phyloP scores from a whole-genome alignment of 2,888 invertebrate species.

The Pomacea canaliculata region DNA sequence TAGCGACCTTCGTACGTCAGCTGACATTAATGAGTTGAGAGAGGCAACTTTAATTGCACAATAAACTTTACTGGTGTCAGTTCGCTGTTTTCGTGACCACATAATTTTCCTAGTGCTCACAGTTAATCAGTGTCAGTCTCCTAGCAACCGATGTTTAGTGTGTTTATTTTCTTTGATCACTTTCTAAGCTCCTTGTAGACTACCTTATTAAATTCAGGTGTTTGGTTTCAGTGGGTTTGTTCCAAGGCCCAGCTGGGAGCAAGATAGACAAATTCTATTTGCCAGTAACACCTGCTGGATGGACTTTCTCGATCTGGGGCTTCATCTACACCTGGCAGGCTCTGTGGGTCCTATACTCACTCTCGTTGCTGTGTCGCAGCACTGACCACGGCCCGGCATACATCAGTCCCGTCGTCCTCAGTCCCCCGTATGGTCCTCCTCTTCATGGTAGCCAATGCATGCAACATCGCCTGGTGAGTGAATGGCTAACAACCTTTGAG shows the following conservation, averaged over 20 bases:
- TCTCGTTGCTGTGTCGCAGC: constrained; percentile 53
- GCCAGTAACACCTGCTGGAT: constrained; percentile 61
- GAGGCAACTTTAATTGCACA: too few relatives aligned
- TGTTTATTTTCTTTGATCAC: too few relatives aligned
- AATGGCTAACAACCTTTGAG: not conserved
- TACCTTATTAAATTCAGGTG: too few relatives aligned
- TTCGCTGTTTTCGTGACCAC: too few relatives aligned
- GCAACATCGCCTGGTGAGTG: constrained; percentile 56
- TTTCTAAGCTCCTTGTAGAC: too few relatives aligned
- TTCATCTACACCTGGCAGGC: constrained; percentile 62
- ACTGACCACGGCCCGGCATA: constrained; percentile 51
- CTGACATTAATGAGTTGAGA: too few relatives aligned
- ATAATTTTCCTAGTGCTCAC: too few relatives aligned
- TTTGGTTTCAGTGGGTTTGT: constrained; percentile 31
- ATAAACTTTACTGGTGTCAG: too few relatives aligned
- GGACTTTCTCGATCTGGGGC: constrained; percentile 62
- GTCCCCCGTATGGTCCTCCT: constrained; percentile 48
- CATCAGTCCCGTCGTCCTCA: constrained; percentile 48
- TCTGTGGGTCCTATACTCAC: constrained; percentile 56
- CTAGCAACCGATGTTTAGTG: too few relatives aligned
- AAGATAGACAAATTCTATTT: constrained; percentile 50
- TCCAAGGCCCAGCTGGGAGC: constrained; percentile 44
- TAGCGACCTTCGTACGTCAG: too few relatives aligned
- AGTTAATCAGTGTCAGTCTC: too few relatives aligned
- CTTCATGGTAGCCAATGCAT: constrained; percentile 45